phyloP scores from a whole-genome alignment of 30 jellyfish, hydroid and myxozoan species.

The Haliclystus octoradiatus region DNA sequence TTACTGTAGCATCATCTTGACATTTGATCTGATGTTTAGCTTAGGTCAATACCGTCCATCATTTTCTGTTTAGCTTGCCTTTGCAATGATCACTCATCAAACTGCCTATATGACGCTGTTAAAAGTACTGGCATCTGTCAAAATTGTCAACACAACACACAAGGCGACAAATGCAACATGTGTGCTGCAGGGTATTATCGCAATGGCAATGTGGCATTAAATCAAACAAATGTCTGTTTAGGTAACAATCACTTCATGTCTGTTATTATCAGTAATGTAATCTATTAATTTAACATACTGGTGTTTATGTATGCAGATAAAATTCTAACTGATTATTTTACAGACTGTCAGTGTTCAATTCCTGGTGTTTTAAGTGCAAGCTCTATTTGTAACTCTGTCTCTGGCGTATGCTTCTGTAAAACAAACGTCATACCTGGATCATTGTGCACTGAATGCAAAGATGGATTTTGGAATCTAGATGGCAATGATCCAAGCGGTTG shows the following conservation, averaged over 20 bases:
- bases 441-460: constrained; percentile 53
- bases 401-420: constrained; percentile 72
- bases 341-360: constrained; percentile 58
- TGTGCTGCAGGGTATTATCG: constrained; percentile 50
- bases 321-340: neutral
- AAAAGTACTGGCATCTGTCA: constrained; percentile 75
- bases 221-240: constrained; percentile 18
- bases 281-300: no score
- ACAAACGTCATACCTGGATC: constrained; percentile 47
- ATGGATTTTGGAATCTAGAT: constrained; percentile 49
- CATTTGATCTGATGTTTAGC: neutral
- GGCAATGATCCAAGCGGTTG: constrained; percentile 49
- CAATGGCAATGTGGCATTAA: constrained; percentile 5
- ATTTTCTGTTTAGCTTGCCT: constrained; percentile 37
- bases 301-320: no score
- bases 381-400: constrained; percentile 32
- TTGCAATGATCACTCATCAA: constrained; percentile 48
- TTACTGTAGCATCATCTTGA: neutral
- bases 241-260: constrained; percentile 27
- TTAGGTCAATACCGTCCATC: neutral
- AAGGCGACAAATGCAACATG: constrained; percentile 63
- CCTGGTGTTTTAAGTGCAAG: constrained; percentile 41
- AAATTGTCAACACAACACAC: constrained; percentile 59
- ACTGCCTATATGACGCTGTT: constrained; percentile 41
- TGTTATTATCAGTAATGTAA: no score